Evolutionary conservation across 1,140 invertebrate genomes (phyloP).

Genomic region (Ruditapes philippinarum): DNA sequence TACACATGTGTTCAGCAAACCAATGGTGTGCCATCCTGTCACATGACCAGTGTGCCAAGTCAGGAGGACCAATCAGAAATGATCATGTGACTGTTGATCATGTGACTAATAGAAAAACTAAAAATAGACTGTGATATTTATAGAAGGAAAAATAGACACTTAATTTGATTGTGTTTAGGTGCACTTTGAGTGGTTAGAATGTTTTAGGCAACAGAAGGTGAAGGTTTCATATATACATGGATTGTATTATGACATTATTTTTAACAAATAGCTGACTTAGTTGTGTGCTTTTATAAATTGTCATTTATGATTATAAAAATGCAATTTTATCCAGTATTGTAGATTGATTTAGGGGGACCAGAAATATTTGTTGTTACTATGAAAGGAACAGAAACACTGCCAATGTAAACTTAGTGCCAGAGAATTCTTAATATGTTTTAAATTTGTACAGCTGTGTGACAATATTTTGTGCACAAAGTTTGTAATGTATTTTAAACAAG

Average conservation of each 20-base stretch:
- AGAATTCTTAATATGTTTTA: too few species aligned
- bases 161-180: background rate
- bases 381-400: background rate
- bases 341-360: background rate
- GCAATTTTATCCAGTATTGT: slow-evolving; percentile 15
- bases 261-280: slow-evolving; percentile 22
- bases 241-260: background rate
- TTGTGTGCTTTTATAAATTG: background rate
- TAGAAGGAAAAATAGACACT: background rate
- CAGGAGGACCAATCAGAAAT: background rate
- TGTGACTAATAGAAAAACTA: slow-evolving; percentile 29
- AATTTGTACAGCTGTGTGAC: too few species aligned
- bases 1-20: slow-evolving; percentile 30
- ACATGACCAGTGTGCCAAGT: slow-evolving; percentile 30
- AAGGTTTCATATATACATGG: background rate
- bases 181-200: background rate
- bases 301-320: background rate
- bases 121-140: background rate
- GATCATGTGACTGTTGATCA: slow-evolving; percentile 2
- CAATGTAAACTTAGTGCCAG: background rate
- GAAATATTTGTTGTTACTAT: background rate
- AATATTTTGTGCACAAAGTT: too few species aligned
- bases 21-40: slow-evolving; percentile 24
- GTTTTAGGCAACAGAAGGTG: background rate
- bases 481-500: too few species aligned